Evolutionary conservation across 1,140 invertebrate species (phyloP).

Genomic region (Paracyclopina nana): DNA sequence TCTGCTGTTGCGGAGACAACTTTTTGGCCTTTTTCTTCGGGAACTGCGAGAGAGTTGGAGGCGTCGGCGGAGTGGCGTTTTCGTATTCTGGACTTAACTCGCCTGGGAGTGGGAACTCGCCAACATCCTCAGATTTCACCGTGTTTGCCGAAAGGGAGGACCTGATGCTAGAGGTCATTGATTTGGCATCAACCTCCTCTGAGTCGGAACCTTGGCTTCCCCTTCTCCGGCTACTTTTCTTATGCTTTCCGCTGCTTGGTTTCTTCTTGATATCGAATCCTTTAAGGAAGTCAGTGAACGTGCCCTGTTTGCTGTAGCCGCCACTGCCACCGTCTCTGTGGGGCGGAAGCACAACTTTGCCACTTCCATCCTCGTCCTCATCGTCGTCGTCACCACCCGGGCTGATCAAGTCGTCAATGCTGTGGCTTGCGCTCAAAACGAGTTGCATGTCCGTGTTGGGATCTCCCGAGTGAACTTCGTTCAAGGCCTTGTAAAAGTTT

Average conservation of each 20-base stretch:
- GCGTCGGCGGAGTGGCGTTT: background rate
- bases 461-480: slow-evolving; percentile 50
- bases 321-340: no score
- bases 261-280: background rate
- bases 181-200: background rate
- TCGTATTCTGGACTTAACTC: slow-evolving; percentile 1
- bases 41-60: background rate
- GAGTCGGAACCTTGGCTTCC: background rate
- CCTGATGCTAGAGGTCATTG: slow-evolving; percentile 1
- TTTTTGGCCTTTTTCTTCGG: background rate
- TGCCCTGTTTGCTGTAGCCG: background rate
- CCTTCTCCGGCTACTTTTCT: background rate
- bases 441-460: slow-evolving; percentile 10
- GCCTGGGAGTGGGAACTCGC: slow-evolving; percentile 1
- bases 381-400: background rate
- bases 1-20: background rate
- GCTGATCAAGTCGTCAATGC: background rate
- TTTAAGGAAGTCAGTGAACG: background rate
- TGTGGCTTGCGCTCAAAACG: slow-evolving; percentile 6
- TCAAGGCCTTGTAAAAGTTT: slow-evolving; percentile 66
- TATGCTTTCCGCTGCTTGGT: no score
- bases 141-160: background rate
- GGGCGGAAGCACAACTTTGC: no score
- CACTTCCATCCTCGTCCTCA: no score
- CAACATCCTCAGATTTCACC: background rate